Percentiles rank a stretch among this genome's conserved stretches.
These are phyloP conservation scores for Pampus argenteus DNA, from an alignment of 2,797 vertebrate genomes.

Conservation along the genomic window DNA sequence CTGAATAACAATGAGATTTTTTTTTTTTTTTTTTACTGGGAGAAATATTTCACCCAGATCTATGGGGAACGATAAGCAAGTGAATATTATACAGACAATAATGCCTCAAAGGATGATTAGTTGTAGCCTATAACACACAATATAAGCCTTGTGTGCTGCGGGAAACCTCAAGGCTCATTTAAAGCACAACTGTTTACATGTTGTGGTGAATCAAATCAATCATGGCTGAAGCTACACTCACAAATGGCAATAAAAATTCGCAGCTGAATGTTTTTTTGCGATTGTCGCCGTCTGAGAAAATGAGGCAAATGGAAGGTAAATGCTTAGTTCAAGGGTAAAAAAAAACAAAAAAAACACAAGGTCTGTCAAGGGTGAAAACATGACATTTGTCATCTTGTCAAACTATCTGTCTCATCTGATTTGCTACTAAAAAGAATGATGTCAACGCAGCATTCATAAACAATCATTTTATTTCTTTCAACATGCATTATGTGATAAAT, in stretches of 20 bases:
- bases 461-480: constrained; percentile 16
- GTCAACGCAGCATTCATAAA: constrained; percentile 5
- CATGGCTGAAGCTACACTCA: constrained; percentile 7
- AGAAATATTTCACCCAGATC: constrained; percentile 65
- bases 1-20: constrained; percentile 74
- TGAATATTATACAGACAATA: constrained; percentile 62
- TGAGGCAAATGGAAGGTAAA: neutral
- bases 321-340: constrained; percentile 8
- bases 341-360: neutral
- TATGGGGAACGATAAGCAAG: constrained; percentile 66
- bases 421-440: constrained; percentile 7
- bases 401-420: constrained; percentile 27
- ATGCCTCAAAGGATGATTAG: constrained; percentile 58
- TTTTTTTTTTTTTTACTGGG: constrained; percentile 40
- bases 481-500: too few relatives aligned
- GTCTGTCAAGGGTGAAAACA: too few relatives aligned
- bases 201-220: constrained; percentile 39
- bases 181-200: constrained; percentile 41
- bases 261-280: constrained; percentile 16
- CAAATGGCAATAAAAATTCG: constrained; percentile 40
- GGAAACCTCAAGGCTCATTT: constrained; percentile 39
- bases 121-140: constrained; percentile 37
- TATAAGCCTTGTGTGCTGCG: constrained; percentile 24
- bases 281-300: constrained; percentile 24
- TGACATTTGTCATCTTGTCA: constrained; percentile 21